Conservation (phyloP, 2,113 vertebrate species). For the Esox niger region DNA sequence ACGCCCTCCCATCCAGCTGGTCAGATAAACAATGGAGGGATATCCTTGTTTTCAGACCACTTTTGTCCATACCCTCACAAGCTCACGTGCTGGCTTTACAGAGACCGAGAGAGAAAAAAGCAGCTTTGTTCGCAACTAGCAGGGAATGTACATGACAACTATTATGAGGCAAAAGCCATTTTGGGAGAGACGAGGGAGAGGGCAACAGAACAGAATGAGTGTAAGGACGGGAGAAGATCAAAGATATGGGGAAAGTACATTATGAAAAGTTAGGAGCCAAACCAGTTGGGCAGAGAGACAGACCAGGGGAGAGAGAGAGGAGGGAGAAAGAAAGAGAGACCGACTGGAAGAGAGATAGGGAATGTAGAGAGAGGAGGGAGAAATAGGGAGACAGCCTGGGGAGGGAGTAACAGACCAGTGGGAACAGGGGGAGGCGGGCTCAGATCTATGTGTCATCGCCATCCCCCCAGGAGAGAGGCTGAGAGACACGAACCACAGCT, state of each 20-base stretch:
- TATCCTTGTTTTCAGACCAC: slow-evolving; percentile 72
- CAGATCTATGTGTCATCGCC: too few species aligned
- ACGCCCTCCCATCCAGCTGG: slow-evolving; percentile 67
- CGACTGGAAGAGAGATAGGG: too few species aligned
- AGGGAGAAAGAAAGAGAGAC: background rate
- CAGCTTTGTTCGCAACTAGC: slow-evolving; percentile 39
- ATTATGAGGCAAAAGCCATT: slow-evolving; percentile 19
- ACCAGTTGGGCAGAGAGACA: too few species aligned
- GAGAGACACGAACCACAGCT: background rate
- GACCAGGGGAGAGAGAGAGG: background rate
- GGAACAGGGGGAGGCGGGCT: too few species aligned
- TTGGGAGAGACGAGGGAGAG: background rate
- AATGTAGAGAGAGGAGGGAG: slow-evolving; percentile 13
- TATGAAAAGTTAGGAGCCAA: too few species aligned
- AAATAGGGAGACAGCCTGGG: background rate
- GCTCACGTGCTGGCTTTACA: slow-evolving; percentile 33
- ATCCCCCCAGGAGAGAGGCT: background rate
- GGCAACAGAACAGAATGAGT: too few species aligned
- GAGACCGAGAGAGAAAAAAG: slow-evolving; percentile 1
- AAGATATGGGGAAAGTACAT: too few species aligned
- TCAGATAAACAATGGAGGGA: slow-evolving; percentile 73
- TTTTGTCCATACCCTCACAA: slow-evolving; percentile 21
- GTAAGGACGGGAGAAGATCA: too few species aligned
- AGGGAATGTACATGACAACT: slow-evolving; percentile 19
- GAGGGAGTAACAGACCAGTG: background rate